Evolutionary conservation across 2,888 invertebrate genomes (phyloP), one percentile per base, ranked within the genome.

Genomic region (Ametastegia equiseti): DNA sequence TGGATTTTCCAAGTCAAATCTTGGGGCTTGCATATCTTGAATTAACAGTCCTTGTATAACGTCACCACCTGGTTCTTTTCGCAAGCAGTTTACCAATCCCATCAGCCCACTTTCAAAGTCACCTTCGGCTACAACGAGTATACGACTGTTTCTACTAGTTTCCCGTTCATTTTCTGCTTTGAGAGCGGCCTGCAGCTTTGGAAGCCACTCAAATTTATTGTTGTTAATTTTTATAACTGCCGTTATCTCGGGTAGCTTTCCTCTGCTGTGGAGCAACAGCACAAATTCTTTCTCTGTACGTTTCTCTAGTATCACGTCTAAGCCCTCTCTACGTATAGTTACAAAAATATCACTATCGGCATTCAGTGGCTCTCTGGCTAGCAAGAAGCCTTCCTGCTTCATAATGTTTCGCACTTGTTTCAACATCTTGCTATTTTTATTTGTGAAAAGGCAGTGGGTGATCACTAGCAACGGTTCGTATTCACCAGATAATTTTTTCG

Each of bases 71-170:
- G 96, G 95, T 88, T 98, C 98, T 86, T 94, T 95, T 82, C 96
- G 93, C 39, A 99, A 90, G 90, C 98, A 98, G 87, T 98, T 98
- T 0, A 97, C 94, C 80, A 98, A 92, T n/a, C 99, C 99, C 30
- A 98, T 90, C 0, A 98, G 93, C 15, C 99, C 99, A 89, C 94
- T 97, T 7, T 95, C 92, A 1, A 93, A 93, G 80, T 96, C 95
- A 84, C 94, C 94, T 89, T 95, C 94, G 0, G 95, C 93, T 23
- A 96, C 94, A 0, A 98, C 89, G 0, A 96, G 92, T 0, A 96
- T 91, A 86, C 94, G 94, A 15, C 92, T 92, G 0, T 92, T 92
- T 42, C 91, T 91, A 80, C 92, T 91, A 0, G 91, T 86, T 57
- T 93, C 92, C 80, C 93, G 93, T 80, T 93, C 83, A 89, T 89